These are phyloP conservation scores for Acanthurus lineatus DNA, from an alignment of 2,797 vertebrate species.

Conservation along the genomic window DNA sequence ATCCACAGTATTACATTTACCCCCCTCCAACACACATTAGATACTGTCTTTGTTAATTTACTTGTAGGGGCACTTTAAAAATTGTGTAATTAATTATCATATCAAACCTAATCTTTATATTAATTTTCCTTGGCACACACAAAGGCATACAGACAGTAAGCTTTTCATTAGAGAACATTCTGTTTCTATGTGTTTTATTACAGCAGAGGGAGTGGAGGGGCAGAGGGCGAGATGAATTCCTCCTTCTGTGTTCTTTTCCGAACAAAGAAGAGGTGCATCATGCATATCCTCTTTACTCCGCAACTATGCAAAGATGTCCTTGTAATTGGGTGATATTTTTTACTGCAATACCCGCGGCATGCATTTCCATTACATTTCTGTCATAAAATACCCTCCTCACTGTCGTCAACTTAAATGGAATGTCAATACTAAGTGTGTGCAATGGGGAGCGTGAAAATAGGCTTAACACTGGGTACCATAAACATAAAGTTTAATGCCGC, in stretches of 20 bases:
- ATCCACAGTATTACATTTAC: conserved; percentile 43
- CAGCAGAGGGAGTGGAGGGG: conserved; percentile 44
- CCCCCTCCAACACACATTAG: conserved; percentile 31
- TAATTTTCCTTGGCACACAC: conserved; percentile 40
- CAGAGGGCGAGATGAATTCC: conserved; percentile 57
- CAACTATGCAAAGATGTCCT: conserved; percentile 73
- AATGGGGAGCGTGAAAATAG: conserved; percentile 82
- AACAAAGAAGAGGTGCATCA: conserved; percentile 76
- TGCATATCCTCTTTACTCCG: conserved; percentile 72
- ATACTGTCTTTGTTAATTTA: conserved; percentile 55
- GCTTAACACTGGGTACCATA: conserved; percentile 81
- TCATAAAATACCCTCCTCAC: conserved; percentile 74
- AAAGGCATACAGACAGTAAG: conserved; percentile 12
- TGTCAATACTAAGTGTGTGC: conserved; percentile 80
- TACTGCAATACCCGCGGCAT: conserved; percentile 56
- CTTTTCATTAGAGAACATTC: conserved; percentile 64
- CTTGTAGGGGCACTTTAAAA: conserved; percentile 56
- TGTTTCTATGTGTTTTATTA: conserved; percentile 68
- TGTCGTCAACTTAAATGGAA: conserved; percentile 82
- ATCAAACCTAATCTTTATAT: conserved; percentile 74
- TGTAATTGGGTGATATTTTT: conserved; percentile 83
- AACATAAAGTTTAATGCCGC: conserved; percentile 81
- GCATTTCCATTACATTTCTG: conserved; percentile 77
- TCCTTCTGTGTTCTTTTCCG: conserved; percentile 73
- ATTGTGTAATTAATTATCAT: conserved; percentile 75